Percentiles rank a stretch among this genome's conserved stretches.
These are phyloP conservation scores for Sprattus sprattus DNA, from an alignment of 2,113 vertebrate genomes.

Conservation along the genomic window DNA sequence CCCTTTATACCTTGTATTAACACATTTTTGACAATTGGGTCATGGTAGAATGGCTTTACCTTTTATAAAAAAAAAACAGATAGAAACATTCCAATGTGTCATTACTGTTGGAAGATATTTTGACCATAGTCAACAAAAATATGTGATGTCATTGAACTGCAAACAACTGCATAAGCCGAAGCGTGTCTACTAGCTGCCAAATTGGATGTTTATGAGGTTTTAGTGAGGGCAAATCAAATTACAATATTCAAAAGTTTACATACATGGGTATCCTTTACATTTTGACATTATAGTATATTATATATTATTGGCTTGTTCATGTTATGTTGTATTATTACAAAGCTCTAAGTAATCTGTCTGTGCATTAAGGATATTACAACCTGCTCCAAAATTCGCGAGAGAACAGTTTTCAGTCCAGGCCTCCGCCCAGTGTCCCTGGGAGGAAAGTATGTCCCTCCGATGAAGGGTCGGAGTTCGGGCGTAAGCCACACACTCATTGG, in stretches of 20 bases:
- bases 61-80: background rate
- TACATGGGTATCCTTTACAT: background rate
- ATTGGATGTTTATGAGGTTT: background rate
- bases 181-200: background rate
- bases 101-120: background rate
- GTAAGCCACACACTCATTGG: slow-evolving; percentile 97
- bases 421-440: slow-evolving; percentile 78
- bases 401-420: slow-evolving; percentile 83
- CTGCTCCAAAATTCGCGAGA: slow-evolving; percentile 82
- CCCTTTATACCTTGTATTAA: background rate
- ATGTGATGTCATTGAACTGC: background rate
- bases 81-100: background rate
- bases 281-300: background rate
- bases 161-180: background rate
- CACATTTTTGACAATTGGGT: background rate
- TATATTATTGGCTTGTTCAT: background rate
- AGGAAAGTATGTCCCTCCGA: slow-evolving; percentile 91
- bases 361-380: slow-evolving; percentile 53
- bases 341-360: background rate
- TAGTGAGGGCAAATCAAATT: background rate
- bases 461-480: slow-evolving; percentile 86
- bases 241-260: background rate
- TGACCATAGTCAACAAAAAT: background rate
- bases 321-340: background rate
- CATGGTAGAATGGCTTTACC: background rate